phyloP scores from a whole-genome alignment of 2,888 invertebrate genomes.

The Siphlonurus alternatus region DNA sequence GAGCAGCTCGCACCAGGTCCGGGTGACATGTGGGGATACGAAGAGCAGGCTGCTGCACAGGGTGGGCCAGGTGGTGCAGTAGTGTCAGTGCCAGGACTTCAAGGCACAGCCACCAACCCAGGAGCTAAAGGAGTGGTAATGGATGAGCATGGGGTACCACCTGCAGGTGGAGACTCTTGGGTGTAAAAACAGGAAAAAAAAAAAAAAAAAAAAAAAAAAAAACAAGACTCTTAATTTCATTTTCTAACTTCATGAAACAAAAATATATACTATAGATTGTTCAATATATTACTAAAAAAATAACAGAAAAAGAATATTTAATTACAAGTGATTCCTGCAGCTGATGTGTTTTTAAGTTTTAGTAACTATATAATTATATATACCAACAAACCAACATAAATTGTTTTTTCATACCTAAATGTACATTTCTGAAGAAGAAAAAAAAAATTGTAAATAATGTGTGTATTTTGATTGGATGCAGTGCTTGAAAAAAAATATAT shows the following conservation, averaged over 20 bases:
- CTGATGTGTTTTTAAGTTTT: not conserved
- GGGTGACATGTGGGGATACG: constrained; percentile 19
- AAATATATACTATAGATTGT: not conserved
- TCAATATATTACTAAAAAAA: not conserved
- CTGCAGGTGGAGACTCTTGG: constrained; percentile 32
- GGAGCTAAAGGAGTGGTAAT: constrained; percentile 19
- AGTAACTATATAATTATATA: not conserved
- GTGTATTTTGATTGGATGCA: constrained; percentile 12
- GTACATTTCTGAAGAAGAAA: constrained; percentile 13
- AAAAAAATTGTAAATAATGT: constrained; percentile 13
- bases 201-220: too few species aligned
- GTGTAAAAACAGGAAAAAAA: constrained; percentile 22
- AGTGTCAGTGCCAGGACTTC: constrained; percentile 14
- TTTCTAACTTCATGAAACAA: too few species aligned
- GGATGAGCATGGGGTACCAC: constrained; percentile 16
- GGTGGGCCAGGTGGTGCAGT: constrained; percentile 14
- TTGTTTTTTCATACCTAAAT: constrained; percentile 11
- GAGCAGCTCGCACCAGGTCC: constrained; percentile 17
- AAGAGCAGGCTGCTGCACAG: constrained; percentile 14
- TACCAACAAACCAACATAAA: not conserved
- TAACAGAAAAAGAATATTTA: constrained; percentile 5
- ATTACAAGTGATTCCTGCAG: constrained; percentile 2
- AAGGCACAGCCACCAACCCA: constrained; percentile 18
- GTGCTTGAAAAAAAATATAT: constrained; percentile 9
- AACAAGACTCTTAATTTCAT: too few species aligned